These are phyloP conservation scores for Manis pentadactyla DNA, from an alignment of 2,797 vertebrate species.

Conservation along the genomic window DNA sequence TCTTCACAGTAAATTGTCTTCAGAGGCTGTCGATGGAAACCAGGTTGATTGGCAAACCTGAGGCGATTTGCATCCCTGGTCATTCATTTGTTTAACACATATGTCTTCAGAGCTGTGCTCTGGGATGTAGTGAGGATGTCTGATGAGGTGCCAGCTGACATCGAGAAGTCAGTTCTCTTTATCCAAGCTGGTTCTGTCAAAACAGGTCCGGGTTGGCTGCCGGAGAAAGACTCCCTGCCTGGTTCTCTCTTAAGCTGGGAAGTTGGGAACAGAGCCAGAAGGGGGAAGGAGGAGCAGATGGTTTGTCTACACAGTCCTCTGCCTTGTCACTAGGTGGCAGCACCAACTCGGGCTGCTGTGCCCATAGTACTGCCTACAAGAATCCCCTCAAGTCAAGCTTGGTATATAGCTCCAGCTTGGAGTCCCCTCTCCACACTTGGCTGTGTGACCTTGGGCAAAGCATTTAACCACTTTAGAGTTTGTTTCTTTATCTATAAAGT, in stretches of 20 bases:
- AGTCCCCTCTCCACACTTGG: neutral
- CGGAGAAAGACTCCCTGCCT: neutral
- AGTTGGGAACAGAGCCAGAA: neutral
- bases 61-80: neutral
- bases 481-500: constrained; percentile 30
- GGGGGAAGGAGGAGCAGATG: neutral
- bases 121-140: neutral
- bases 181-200: neutral
- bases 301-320: neutral
- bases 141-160: neutral
- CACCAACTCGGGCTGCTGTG: neutral
- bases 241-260: neutral
- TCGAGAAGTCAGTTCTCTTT: neutral
- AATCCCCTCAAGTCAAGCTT: neutral
- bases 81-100: neutral
- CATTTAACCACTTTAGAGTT: neutral
- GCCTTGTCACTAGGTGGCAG: constrained; percentile 69
- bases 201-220: neutral
- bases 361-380: rapidly evolving
- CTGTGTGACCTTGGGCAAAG: neutral
- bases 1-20: neutral
- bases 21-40: neutral
- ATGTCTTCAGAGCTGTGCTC: neutral
- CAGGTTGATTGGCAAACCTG: neutral
- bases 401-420: neutral